Percentiles rank a stretch among this genome's conserved stretches.
Conservation (phyloP, 2,888 invertebrate genomes). For the Volucella inflata region DNA sequence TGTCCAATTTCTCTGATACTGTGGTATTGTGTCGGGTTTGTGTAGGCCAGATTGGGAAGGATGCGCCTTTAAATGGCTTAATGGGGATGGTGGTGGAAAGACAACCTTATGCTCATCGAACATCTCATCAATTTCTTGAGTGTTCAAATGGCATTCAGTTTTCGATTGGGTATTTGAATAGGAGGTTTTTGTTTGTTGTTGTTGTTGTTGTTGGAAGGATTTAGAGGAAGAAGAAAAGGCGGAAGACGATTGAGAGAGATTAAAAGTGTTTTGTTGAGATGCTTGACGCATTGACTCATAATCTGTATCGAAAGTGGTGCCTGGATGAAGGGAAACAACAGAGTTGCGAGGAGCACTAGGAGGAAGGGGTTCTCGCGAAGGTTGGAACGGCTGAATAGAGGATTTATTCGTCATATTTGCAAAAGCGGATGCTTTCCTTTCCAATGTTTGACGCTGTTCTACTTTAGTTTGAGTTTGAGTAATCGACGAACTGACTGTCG, state of each 20-base stretch:
- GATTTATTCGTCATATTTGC: constrained; percentile 79
- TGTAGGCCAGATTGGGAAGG: constrained; percentile 85
- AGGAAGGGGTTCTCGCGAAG: constrained; percentile 80
- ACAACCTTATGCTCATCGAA: constrained; percentile 81
- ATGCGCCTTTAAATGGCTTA: constrained; percentile 81
- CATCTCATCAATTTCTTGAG: constrained; percentile 80
- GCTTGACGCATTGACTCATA: constrained; percentile 80
- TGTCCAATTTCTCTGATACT: constrained; percentile 87
- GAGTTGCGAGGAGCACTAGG: constrained; percentile 78
- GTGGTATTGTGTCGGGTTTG: constrained; percentile 87
- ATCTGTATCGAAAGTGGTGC: constrained; percentile 78
- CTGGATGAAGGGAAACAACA: constrained; percentile 76
- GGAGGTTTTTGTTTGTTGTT: constrained; percentile 78
- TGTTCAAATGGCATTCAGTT: constrained; percentile 56
- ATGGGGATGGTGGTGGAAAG: constrained; percentile 82
- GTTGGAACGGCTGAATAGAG: constrained; percentile 82
- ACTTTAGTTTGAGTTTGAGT: constrained; percentile 43
- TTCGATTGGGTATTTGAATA: constrained; percentile 62
- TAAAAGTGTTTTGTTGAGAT: constrained; percentile 79
- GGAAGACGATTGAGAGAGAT: constrained; percentile 57
- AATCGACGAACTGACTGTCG: constrained; percentile 57
- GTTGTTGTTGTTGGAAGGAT: constrained; percentile 81
- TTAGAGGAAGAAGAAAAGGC: constrained; percentile 78
- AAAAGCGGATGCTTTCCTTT: constrained; percentile 81
- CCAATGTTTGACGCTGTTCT: constrained; percentile 64